Conservation (phyloP, 2,113 vertebrate species). For the Lamprotornis superbus region DNA sequence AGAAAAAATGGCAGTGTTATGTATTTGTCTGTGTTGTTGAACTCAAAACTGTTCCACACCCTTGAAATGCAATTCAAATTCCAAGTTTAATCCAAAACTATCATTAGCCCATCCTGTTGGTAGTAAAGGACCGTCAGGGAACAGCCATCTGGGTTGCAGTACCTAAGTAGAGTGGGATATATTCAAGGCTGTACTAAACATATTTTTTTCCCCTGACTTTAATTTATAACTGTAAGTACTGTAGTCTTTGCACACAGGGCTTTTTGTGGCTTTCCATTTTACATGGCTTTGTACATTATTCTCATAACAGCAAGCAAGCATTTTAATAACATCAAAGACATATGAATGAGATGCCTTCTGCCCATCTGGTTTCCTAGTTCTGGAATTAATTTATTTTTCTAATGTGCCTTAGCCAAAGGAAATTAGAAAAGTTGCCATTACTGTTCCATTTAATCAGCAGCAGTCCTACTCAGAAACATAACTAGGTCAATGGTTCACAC, state of each 20-base stretch:
- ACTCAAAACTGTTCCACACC: neutral
- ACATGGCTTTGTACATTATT: neutral
- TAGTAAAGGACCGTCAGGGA: neutral
- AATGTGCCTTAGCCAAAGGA: conserved; percentile 52
- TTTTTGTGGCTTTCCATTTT: conserved; percentile 9
- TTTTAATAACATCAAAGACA: conserved; percentile 15
- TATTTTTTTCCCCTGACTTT: neutral
- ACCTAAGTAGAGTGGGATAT: neutral
- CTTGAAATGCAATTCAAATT: conserved; percentile 6
- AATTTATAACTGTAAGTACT: neutral
- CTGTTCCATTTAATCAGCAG: conserved; percentile 10
- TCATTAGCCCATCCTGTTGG: conserved; percentile 28
- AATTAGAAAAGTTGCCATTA: conserved; percentile 39
- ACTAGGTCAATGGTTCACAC: conserved; percentile 30
- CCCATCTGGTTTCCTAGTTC: conserved; percentile 39
- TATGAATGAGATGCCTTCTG: conserved; percentile 11
- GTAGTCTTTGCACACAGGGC: neutral
- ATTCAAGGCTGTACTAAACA: neutral
- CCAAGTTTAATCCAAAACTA: conserved; percentile 20
- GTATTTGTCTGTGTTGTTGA: neutral
- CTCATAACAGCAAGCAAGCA: neutral
- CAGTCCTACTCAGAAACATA: conserved; percentile 17
- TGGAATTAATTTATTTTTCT: conserved; percentile 59
- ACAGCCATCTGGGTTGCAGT: neutral
- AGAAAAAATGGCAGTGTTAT: neutral